Conservation (phyloP, 2,797 vertebrate genomes). For the Vipera latastei region DNA sequence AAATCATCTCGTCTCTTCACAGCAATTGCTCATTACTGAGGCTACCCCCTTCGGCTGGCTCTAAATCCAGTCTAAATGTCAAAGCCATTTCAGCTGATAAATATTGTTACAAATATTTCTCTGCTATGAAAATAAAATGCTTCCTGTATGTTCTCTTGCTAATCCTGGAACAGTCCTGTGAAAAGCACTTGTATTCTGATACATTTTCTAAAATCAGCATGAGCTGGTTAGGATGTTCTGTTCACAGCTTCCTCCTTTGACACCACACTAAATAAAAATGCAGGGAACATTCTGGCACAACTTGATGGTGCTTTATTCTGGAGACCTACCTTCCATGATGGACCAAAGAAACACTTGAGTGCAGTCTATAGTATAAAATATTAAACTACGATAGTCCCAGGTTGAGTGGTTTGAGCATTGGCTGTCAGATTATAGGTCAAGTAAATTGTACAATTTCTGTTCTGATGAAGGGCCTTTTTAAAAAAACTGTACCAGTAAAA, state of each 20-base stretch:
- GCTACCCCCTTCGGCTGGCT: neutral
- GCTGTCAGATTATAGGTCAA: constrained; percentile 7
- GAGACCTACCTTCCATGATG: neutral
- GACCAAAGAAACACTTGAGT: neutral
- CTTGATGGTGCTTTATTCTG: neutral
- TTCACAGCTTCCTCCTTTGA: neutral
- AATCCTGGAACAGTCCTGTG: neutral
- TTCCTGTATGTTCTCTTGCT: neutral
- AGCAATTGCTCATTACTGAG: neutral
- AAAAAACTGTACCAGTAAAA: constrained; percentile 21
- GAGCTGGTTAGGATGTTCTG: neutral
- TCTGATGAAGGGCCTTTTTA: constrained; percentile 9
- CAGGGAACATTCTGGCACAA: neutral
- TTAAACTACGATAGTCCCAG: neutral
- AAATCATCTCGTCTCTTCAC: neutral
- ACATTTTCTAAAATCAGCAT: neutral
- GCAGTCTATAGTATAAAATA: neutral
- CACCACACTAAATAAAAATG: neutral
- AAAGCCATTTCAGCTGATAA: neutral
- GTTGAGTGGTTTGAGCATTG: neutral
- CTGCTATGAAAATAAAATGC: neutral
- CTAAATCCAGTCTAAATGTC: neutral
- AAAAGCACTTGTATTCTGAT: neutral
- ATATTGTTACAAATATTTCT: neutral
- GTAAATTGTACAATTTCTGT: constrained; percentile 29